A percentile compares a stretch with the other conserved stretches of the same genome.
Conservation (phyloP, 2,797 vertebrate species). For the Threskiornis aethiopicus region DNA sequence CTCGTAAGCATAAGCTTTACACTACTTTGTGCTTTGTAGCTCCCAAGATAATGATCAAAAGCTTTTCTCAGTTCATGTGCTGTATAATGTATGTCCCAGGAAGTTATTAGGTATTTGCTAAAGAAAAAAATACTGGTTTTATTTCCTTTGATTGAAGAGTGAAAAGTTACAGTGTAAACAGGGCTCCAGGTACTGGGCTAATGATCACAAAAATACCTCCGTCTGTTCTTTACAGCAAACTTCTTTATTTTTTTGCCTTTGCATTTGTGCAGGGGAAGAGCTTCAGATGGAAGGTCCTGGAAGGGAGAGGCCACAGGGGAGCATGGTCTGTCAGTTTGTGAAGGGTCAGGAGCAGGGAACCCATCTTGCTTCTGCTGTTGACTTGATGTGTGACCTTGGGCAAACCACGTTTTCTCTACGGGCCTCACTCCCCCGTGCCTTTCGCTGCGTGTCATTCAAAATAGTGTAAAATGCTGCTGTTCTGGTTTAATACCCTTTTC, state of each 20-base stretch:
- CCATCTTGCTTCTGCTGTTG: neutral
- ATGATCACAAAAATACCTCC: neutral
- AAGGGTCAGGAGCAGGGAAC: neutral
- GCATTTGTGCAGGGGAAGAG: neutral
- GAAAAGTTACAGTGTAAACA: neutral
- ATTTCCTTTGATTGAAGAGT: neutral
- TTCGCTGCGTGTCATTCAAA: neutral
- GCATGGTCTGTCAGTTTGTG: neutral
- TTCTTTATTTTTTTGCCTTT: neutral
- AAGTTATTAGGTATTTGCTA: conserved; percentile 5
- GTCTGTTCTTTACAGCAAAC: neutral
- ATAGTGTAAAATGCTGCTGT: neutral
- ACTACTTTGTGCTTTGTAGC: neutral
- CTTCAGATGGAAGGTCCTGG: neutral
- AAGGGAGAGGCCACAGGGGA: neutral
- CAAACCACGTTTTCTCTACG: neutral
- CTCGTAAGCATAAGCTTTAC: neutral
- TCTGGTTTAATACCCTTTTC: neutral
- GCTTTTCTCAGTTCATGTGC: neutral
- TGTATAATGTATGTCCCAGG: neutral
- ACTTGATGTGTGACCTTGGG: neutral
- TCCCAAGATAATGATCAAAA: conserved; percentile 36
- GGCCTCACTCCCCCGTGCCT: neutral
- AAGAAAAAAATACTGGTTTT: neutral
- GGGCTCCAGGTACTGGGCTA: neutral